Evolutionary conservation across 2,113 vertebrate genomes (phyloP).

Genomic region (Cygnus buccinator): DNA sequence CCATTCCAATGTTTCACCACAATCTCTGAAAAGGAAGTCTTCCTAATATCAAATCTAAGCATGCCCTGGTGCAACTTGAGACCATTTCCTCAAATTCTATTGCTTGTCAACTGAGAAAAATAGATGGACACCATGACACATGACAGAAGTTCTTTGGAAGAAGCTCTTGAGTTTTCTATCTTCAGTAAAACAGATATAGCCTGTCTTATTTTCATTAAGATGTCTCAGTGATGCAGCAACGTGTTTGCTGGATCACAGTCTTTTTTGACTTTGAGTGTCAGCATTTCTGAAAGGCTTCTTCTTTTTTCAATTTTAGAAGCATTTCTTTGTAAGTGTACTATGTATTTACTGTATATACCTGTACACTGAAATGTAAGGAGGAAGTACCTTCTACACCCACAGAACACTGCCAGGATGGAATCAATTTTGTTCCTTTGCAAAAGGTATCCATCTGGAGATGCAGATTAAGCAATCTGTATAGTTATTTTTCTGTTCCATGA

Average conservation of each 20-base stretch:
- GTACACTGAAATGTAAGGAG: neutral
- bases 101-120: neutral
- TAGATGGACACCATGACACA: no score
- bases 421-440: neutral
- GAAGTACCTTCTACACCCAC: neutral
- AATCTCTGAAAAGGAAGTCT: neutral
- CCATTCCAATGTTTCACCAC: no score
- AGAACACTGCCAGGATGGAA: fast-evolving
- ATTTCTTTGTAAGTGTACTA: neutral
- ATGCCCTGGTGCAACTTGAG: neutral
- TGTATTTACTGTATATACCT: neutral
- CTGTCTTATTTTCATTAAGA: neutral
- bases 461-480: neutral
- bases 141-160: neutral
- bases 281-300: neutral
- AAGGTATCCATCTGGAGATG: neutral
- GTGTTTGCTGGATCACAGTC: neutral
- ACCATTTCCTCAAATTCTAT: neutral
- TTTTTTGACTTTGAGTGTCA: neutral
- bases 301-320: neutral
- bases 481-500: neutral
- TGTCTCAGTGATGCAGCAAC: neutral
- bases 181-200: neutral
- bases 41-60: neutral
- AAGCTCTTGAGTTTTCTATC: neutral